These are phyloP conservation scores for Sparidentex hasta DNA, from an alignment of 2,797 vertebrate species.

Conservation along the genomic window DNA sequence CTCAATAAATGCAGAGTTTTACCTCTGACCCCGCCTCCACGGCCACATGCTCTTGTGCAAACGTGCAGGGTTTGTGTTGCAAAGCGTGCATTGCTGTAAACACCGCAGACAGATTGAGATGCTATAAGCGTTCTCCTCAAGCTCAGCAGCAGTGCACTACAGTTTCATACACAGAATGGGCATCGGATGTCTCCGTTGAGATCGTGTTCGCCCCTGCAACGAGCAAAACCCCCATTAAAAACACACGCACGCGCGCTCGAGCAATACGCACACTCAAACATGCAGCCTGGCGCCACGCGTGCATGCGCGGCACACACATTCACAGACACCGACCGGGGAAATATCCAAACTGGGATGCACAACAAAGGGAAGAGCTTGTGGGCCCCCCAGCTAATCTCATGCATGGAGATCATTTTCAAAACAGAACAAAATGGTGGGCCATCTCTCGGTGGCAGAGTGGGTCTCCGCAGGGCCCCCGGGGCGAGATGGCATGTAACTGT, in stretches of 20 bases:
- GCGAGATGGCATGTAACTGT: slow-evolving; percentile 84
- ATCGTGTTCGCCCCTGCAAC: slow-evolving; percentile 51
- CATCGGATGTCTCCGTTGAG: slow-evolving; percentile 50
- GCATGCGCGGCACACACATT: slow-evolving; percentile 16
- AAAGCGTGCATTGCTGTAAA: slow-evolving; percentile 30
- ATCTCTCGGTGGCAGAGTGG: slow-evolving; percentile 77
- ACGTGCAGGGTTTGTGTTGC: slow-evolving; percentile 7
- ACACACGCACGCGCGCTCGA: slow-evolving; percentile 15
- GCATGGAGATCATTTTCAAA: slow-evolving; percentile 83
- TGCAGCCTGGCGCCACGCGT: slow-evolving; percentile 25
- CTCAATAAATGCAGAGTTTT: slow-evolving; percentile 19
- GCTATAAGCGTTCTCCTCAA: slow-evolving; percentile 43
- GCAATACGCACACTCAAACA: slow-evolving; percentile 26
- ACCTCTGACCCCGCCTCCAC: slow-evolving; percentile 28
- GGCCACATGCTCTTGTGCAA: not conserved
- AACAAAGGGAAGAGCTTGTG: slow-evolving; percentile 70
- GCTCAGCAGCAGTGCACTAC: slow-evolving; percentile 44
- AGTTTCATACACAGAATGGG: slow-evolving; percentile 48
- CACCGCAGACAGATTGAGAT: slow-evolving; percentile 49
- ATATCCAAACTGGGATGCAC: slow-evolving; percentile 70
- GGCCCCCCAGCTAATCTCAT: slow-evolving; percentile 77
- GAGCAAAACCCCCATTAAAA: slow-evolving; percentile 43
- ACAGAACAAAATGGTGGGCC: slow-evolving; percentile 80
- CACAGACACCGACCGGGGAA: slow-evolving; percentile 49
- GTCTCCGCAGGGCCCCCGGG: slow-evolving; percentile 76